phyloP scores from a whole-genome alignment of 2,888 invertebrate genomes.

The Pyrochroa serraticornis region DNA sequence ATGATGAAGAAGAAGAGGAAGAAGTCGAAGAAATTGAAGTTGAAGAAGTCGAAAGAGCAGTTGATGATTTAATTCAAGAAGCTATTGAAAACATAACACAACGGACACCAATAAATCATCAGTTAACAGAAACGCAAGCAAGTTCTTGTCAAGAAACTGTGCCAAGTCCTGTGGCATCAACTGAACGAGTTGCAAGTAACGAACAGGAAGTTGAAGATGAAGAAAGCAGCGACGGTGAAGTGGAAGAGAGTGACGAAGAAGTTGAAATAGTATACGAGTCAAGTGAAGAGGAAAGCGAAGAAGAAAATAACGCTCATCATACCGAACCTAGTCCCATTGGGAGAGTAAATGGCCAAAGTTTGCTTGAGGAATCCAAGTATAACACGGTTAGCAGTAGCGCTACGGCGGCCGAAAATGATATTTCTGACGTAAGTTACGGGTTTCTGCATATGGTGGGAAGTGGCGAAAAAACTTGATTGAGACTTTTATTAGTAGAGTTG shows the following conservation, averaged over 20 bases:
- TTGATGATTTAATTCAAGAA: slow-evolving; percentile 32
- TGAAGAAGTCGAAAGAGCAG: slow-evolving; percentile 45
- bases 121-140: slow-evolving; percentile 4
- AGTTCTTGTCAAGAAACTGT: slow-evolving; percentile 3
- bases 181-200: slow-evolving; percentile 5
- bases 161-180: neutral
- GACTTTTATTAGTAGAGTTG: too few relatives aligned
- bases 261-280: slow-evolving; percentile 32
- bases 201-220: slow-evolving; percentile 7
- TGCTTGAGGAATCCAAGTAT: slow-evolving; percentile 57
- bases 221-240: slow-evolving; percentile 9
- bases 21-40: slow-evolving; percentile 38
- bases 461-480: neutral
- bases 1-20: slow-evolving; percentile 44
- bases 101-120: neutral
- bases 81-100: slow-evolving; percentile 26
- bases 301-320: slow-evolving; percentile 21
- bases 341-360: slow-evolving; percentile 31
- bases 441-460: too few relatives aligned
- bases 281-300: slow-evolving; percentile 22
- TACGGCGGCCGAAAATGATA: slow-evolving; percentile 58
- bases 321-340: slow-evolving; percentile 26
- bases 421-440: slow-evolving; percentile 42
- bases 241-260: slow-evolving; percentile 27
- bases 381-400: slow-evolving; percentile 61